phyloP scores from a whole-genome alignment of 2,797 vertebrate species.

The Malacoraja senta region DNA sequence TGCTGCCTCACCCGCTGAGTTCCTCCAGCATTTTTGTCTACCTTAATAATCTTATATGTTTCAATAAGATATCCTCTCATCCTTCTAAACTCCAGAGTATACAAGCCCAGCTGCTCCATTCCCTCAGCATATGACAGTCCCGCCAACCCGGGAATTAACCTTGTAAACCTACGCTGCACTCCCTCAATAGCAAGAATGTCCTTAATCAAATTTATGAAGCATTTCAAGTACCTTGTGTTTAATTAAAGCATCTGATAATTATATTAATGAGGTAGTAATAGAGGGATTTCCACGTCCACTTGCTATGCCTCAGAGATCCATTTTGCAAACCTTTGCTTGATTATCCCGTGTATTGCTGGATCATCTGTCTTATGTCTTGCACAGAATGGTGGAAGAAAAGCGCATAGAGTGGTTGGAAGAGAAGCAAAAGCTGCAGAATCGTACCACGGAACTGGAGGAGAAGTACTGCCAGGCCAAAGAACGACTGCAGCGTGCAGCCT shows the following conservation, averaged over 20 bases:
- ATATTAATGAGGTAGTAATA: neutral
- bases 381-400: slow-evolving; percentile 69
- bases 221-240: neutral
- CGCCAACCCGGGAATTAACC: too few relatives aligned
- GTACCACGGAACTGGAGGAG: slow-evolving; percentile 64
- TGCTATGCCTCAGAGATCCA: neutral
- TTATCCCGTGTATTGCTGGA: too few relatives aligned
- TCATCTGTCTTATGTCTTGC: neutral
- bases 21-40: too few relatives aligned
- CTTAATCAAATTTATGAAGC: neutral
- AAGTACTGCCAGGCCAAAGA: slow-evolving; percentile 73
- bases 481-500: slow-evolving; percentile 72
- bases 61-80: too few relatives aligned
- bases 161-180: too few relatives aligned
- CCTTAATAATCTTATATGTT: too few relatives aligned
- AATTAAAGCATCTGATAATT: neutral
- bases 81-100: too few relatives aligned
- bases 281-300: neutral
- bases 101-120: too few relatives aligned
- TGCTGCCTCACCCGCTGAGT: too few relatives aligned
- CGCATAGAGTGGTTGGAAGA: slow-evolving; percentile 76
- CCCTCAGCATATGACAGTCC: too few relatives aligned
- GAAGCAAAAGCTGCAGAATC: slow-evolving; percentile 74
- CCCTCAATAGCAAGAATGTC: too few relatives aligned
- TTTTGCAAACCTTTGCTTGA: neutral